These are phyloP conservation scores for Thalpophila matura DNA, from an alignment of 2,888 invertebrate species.

Conservation along the genomic window DNA sequence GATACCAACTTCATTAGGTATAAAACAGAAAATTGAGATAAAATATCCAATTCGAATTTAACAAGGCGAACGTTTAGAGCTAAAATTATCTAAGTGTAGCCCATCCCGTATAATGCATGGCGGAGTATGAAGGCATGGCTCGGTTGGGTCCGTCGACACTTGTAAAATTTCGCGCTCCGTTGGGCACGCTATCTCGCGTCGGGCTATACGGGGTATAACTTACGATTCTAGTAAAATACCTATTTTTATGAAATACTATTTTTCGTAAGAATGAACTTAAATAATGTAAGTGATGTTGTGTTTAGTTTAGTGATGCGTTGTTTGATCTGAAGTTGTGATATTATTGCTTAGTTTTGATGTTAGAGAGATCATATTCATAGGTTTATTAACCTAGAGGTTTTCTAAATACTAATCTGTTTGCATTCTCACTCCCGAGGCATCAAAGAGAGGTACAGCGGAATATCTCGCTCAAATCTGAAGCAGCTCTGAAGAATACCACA, in stretches of 20 bases:
- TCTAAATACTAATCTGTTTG: no score
- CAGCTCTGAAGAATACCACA: no score
- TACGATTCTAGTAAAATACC: constrained; percentile 55
- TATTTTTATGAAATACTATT: constrained; percentile 47
- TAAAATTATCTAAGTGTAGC: constrained; percentile 40
- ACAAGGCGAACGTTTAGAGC: constrained; percentile 15
- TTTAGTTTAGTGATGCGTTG: neutral
- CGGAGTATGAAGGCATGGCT: constrained; percentile 25
- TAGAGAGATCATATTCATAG: no score
- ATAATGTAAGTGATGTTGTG: constrained; percentile 34
- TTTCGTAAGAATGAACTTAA: constrained; percentile 44
- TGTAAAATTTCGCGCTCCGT: constrained; percentile 84
- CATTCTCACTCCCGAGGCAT: no score
- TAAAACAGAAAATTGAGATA: constrained; percentile 22
- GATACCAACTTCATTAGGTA: no score
- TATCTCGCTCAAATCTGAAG: no score
- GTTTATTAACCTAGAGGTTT: no score
- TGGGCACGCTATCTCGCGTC: constrained; percentile 73
- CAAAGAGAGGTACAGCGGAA: no score
- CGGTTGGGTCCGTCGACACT: constrained; percentile 71
- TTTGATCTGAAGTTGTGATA: neutral
- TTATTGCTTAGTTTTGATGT: neutral
- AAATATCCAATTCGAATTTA: constrained; percentile 30
- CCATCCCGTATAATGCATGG: constrained; percentile 46
- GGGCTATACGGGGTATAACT: constrained; percentile 63